These are phyloP conservation scores for Meda fulgida DNA, from an alignment of 2,797 vertebrate genomes.

Conservation along the genomic window DNA sequence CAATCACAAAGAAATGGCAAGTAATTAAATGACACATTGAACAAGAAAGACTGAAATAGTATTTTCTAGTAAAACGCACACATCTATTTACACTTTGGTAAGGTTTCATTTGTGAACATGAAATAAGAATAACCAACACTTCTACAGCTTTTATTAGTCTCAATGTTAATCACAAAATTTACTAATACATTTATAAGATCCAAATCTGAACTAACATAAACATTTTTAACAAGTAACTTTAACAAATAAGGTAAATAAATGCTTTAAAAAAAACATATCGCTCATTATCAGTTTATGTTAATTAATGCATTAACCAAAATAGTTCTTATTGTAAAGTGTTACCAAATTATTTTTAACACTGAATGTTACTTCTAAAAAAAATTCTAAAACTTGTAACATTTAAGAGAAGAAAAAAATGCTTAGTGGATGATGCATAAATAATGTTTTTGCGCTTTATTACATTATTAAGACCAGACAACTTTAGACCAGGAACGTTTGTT, in stretches of 20 bases:
- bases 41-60: not conserved
- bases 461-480: not conserved
- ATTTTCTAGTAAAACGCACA: not conserved
- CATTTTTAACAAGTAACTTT: too few species aligned
- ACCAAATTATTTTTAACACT: too few species aligned
- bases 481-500: not conserved
- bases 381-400: too few species aligned
- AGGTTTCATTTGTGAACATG: not conserved
- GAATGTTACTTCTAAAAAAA: too few species aligned
- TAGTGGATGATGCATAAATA: not conserved
- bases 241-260: too few species aligned
- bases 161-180: not conserved
- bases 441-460: not conserved
- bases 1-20: not conserved
- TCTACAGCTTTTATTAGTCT: not conserved
- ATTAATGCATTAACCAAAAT: too few species aligned
- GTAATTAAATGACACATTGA: not conserved
- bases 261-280: too few species aligned
- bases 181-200: not conserved
- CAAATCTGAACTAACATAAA: too few species aligned
- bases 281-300: too few species aligned
- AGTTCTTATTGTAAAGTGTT: too few species aligned
- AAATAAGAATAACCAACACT: not conserved
- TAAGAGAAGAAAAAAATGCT: not conserved
- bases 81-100: not conserved